Conservation (phyloP, 1,140 invertebrate species). For the Sycophaga agraensis region DNA sequence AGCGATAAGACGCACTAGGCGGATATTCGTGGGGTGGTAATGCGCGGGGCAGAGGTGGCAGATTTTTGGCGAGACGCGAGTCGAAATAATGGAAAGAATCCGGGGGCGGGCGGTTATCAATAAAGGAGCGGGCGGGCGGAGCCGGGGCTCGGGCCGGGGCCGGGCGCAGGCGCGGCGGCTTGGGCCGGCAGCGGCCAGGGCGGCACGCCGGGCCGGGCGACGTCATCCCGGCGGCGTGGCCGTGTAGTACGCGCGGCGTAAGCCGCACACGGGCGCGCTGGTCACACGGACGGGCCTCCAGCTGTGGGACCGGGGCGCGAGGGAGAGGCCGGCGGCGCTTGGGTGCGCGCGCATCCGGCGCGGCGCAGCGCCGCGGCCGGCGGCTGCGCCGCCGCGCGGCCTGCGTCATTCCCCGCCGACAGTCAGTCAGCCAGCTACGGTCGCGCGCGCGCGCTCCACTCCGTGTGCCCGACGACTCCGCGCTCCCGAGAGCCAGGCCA, state of each 20-base stretch:
- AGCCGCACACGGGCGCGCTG: neutral
- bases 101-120: too few species aligned
- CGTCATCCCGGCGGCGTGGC: neutral
- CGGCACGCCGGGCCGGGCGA: neutral
- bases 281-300: neutral
- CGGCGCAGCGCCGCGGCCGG: neutral
- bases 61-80: too few species aligned
- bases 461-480: too few species aligned
- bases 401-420: constrained; percentile 2
- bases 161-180: neutral
- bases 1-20: too few species aligned
- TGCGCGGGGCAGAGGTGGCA: too few species aligned
- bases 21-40: too few species aligned
- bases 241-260: neutral
- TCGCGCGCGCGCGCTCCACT: neutral
- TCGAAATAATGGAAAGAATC: too few species aligned
- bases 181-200: too few species aligned
- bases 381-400: neutral
- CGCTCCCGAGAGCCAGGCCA: too few species aligned
- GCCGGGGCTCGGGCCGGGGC: neutral
- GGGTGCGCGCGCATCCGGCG: neutral
- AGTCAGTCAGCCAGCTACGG: constrained; percentile 26
- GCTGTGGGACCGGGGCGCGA: neutral
- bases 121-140: neutral
- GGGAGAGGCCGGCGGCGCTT: neutral